Evolutionary conservation across 2,113 vertebrate genomes (phyloP), one percentile per base, ranked within the genome.

Genomic region (Orycteropus afer): DNA sequence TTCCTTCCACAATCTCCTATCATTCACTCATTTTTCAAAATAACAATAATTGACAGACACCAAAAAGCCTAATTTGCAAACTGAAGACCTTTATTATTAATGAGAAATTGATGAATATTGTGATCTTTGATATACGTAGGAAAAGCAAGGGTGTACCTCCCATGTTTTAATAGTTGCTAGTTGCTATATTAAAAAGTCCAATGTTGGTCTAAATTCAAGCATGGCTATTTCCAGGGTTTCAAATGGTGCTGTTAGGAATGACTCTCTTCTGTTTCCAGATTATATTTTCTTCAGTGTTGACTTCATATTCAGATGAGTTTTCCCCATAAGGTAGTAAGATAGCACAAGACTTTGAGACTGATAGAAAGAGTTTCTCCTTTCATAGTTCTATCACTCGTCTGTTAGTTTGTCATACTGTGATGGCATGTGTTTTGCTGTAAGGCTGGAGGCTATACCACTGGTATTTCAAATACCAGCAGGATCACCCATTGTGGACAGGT

Each of bases 1-100:
- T 23, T 23, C 0, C 4, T 4, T 55, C 27, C 18, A 3, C 10
- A 17, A 40, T 29, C 15, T 15, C 40, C 23, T n/a, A 0, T 65
- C 42, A 7, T n/a, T 32, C 34, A 45, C 18, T 4, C 4, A 0
- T 57, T 79, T 93, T 90, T n/a, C 49, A 81, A 81, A 94, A 20
- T 47, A 37, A 32, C 42, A 89, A 22, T 34, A 23, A 53, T 8
- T 11, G 5, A 29, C 3, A 83, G 53, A 77, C 14, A 81, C 17
- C 14, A 0, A 47, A 93, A 79, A 76, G n/a, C 18, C 6, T 63
- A 45, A 40, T 40, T 79, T 74, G 59, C 32, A 74, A 37, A 59
- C 18, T 49, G 7, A 4, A 82, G 80, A 45, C 49, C 23, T 7
- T 53, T 93, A 13, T 79, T 45, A 57, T n/a, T 25, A 27, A 22